A percentile compares a stretch with the other conserved stretches of the same genome.
These are phyloP conservation scores for Pristionchus arcanus DNA, from an alignment of 2,888 invertebrate genomes.

Conservation along the genomic window DNA sequence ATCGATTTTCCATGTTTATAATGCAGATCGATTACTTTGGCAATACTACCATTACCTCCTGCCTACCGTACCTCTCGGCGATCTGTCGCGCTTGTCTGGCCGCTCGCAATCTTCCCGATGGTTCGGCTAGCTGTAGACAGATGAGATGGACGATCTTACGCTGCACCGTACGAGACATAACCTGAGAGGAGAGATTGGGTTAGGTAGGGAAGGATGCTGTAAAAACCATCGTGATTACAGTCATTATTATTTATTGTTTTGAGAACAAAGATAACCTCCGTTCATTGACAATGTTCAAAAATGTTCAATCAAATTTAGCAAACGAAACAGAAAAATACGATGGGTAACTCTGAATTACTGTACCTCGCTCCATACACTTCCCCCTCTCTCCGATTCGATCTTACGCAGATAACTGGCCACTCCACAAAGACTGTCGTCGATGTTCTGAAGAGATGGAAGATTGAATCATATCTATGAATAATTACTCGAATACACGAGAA, in stretches of 20 bases:
- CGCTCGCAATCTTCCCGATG: conserved; percentile 84
- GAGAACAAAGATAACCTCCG: neutral
- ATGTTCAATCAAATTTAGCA: neutral
- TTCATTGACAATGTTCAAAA: neutral
- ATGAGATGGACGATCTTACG: conserved; percentile 93
- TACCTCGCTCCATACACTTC: conserved; percentile 71
- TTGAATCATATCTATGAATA: neutral
- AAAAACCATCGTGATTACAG: neutral
- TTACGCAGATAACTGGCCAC: conserved; percentile 89
- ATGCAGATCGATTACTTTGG: too few species aligned
- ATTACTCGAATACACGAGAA: neutral
- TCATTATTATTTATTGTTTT: neutral
- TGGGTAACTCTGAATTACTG: neutral
- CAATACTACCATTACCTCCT: too few species aligned
- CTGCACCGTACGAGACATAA: conserved; percentile 93
- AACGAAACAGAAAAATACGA: neutral
- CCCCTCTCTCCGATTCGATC: conserved; percentile 74
- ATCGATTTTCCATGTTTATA: too few species aligned
- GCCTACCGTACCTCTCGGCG: conserved; percentile 86
- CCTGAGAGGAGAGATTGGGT: conserved; percentile 62
- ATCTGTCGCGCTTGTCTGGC: conserved; percentile 89
- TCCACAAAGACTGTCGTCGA: conserved; percentile 89
- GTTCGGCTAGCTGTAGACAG: conserved; percentile 93
- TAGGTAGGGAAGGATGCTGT: neutral
- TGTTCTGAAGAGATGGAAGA: neutral